Conservation (phyloP, 1,140 invertebrate species). For the Drosophila persimilis region DNA sequence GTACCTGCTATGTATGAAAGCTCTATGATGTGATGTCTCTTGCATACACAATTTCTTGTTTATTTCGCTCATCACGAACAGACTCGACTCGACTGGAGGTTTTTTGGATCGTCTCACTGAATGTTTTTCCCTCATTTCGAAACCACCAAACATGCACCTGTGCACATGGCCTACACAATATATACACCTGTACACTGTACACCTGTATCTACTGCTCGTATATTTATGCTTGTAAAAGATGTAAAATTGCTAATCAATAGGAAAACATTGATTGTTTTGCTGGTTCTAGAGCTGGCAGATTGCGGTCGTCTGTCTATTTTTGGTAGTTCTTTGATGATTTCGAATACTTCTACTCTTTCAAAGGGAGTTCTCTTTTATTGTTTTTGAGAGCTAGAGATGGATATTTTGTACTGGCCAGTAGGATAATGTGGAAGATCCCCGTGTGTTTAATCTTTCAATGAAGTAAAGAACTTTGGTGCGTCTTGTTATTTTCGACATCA, state of each 20-base stretch:
- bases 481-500: no score
- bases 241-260: conserved; percentile 40
- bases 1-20: conserved; percentile 12
- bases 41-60: conserved; percentile 72
- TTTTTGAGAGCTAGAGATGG: no score
- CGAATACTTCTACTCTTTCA: no score
- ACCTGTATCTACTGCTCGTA: no score
- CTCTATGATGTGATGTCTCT: conserved; percentile 50
- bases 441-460: no score
- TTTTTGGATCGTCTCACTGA: conserved; percentile 25
- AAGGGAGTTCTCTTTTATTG: no score
- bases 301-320: no score
- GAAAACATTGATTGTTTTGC: conserved; percentile 3
- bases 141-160: conserved; percentile 50
- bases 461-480: no score
- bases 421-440: no score
- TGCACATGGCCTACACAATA: conserved; percentile 30
- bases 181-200: neutral
- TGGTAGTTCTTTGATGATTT: no score
- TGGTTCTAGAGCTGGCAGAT: no score
- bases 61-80: conserved; percentile 48
- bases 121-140: conserved; percentile 37
- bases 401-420: no score
- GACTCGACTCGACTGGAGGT: conserved; percentile 1
- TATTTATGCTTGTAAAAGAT: neutral